Evolutionary conservation across 2,797 vertebrate species (phyloP), one percentile per base, ranked within the genome.

Genomic region (Triplophysa bombifrons): DNA sequence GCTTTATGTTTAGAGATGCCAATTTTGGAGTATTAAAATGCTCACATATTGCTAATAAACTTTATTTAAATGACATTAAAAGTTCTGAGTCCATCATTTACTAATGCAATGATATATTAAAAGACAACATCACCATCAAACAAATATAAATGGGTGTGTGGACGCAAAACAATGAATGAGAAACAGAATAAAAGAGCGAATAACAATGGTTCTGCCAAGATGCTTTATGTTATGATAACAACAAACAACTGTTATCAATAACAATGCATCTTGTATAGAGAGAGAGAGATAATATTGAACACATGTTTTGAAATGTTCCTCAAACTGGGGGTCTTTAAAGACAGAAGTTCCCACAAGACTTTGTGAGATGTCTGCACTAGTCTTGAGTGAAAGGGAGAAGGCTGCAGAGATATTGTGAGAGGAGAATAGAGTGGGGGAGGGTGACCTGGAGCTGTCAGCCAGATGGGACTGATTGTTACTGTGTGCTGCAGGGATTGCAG

Each of bases 391-490:
- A 65, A n/a, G 30, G 46, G 34, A 56, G 25, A 22, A 46, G 17
- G 61, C 48, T 41, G 73, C 73, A 41, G 61, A 66, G 58, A 78
- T 72, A 68, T 72, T 69, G 58, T 78, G 76, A 72, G 68, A 27
- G 20, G 66, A 61, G 66, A 69, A 46, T 66, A 48, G 38, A 41
- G 56, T 80, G 70, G 78, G 78, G 78, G 70, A 80, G 72, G 78
- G 70, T 67, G 70, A 19, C 19, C 70, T 58, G 46, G 63, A 79
- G 81, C 83, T 88, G 84, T 67, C 25, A 1, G 60, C 86, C 85
- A 86, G 85, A 87, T 85, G 87, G 89, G 77, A 82, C 82, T 86
- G 85, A 84, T n/a, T 85, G n/a, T 77, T 56, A 53, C 76, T 83
- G 78, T 74, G 56, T 70, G 76, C 74, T 80, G 67, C 79, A 76